Percentiles rank a stretch among this genome's conserved stretches.
Conservation (phyloP, 2,888 invertebrate species). For the Scotopteryx bipunctaria region DNA sequence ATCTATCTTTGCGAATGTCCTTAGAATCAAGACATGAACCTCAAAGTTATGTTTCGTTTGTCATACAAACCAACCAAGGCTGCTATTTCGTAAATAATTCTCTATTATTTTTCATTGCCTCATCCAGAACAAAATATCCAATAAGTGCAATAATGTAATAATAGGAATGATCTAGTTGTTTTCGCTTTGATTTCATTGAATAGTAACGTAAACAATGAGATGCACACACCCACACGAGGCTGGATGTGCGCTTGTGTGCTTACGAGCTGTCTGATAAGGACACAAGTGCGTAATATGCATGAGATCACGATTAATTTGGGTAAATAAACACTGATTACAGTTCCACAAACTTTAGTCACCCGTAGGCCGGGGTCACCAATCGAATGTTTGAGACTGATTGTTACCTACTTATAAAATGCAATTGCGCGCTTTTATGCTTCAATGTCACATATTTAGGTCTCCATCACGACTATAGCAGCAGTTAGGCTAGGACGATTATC, state of each 20-base stretch:
- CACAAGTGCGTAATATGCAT: conserved; percentile 49
- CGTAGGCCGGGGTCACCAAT: background rate
- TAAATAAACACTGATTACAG: conserved; percentile 65
- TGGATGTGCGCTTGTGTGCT: conserved; percentile 40
- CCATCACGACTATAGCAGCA: no score
- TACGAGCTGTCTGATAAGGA: conserved; percentile 21
- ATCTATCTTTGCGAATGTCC: no score
- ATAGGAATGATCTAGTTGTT: conserved; percentile 26
- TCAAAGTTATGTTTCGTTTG: no score
- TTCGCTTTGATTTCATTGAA: conserved; percentile 34
- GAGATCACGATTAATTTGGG: conserved; percentile 74
- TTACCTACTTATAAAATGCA: no score
- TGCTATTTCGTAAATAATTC: no score
- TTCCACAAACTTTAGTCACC: background rate
- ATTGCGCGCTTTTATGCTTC: no score
- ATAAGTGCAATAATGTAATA: conserved; percentile 14
- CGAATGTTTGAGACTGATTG: background rate
- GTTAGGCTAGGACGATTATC: no score
- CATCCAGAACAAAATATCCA: conserved; percentile 3
- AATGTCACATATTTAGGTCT: no score
- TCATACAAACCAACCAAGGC: no score
- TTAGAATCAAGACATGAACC: no score
- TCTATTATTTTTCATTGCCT: no score
- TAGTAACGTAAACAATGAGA: conserved; percentile 10
- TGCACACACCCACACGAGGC: conserved; percentile 6